phyloP scores from a whole-genome alignment of 2,888 invertebrate genomes.

The Noctua janthina region DNA sequence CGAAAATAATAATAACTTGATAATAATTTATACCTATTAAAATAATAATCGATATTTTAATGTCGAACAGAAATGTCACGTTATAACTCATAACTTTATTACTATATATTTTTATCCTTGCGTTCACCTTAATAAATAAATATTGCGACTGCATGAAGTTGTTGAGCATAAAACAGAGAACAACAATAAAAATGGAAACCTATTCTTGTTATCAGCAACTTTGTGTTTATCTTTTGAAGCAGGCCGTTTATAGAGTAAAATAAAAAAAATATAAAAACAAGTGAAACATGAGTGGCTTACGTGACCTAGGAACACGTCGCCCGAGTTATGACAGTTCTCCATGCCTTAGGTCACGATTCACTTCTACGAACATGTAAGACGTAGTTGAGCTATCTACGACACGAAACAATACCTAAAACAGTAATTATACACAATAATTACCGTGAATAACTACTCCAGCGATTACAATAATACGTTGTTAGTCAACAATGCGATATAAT shows the following conservation, averaged over 20 bases:
- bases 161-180: conserved; percentile 19
- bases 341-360: conserved; percentile 62
- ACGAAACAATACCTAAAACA: conserved; percentile 59
- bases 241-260: conserved; percentile 13
- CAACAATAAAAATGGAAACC: conserved; percentile 28
- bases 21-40: conserved; percentile 41
- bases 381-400: conserved; percentile 57
- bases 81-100: conserved; percentile 50
- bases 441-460: conserved; percentile 65
- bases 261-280: conserved; percentile 58
- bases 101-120: conserved; percentile 50
- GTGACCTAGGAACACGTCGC: conserved; percentile 86
- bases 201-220: conserved; percentile 51
- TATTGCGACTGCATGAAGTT: conserved; percentile 28
- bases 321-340: conserved; percentile 70
- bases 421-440: conserved; percentile 71
- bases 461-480: conserved; percentile 66
- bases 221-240: conserved; percentile 43
- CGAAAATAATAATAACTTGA: conserved; percentile 32
- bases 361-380: conserved; percentile 62
- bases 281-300: conserved; percentile 73
- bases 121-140: conserved; percentile 51
- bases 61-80: conserved; percentile 35
- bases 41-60: conserved; percentile 42
- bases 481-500: conserved; percentile 77